Conservation (phyloP, 2,888 invertebrate species). For the Apamea epomidion region DNA sequence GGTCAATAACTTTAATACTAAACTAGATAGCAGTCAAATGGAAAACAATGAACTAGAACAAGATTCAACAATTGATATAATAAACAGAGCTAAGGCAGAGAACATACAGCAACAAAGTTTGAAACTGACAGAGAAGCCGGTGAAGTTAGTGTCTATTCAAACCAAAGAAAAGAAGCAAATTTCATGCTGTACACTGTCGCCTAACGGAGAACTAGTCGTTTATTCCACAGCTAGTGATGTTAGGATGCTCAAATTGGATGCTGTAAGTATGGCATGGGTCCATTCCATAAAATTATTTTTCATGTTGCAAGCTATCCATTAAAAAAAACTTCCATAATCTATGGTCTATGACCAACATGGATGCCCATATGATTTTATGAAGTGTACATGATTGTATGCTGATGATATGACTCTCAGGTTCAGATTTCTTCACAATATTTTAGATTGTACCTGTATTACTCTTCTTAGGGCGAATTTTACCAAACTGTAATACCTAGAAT, state of each 20-base stretch:
- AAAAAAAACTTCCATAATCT: neutral
- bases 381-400: neutral
- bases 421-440: neutral
- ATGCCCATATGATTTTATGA: neutral
- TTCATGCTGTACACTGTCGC: conserved; percentile 92
- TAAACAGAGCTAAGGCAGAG: conserved; percentile 71
- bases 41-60: conserved; percentile 74
- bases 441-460: neutral
- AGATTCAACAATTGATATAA: conserved; percentile 77
- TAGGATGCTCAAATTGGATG: conserved; percentile 92
- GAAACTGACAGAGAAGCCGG: conserved; percentile 89
- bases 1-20: conserved; percentile 69
- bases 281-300: neutral
- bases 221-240: conserved; percentile 93
- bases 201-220: conserved; percentile 93
- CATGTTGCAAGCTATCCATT: neutral
- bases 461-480: neutral
- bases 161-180: conserved; percentile 92
- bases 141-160: conserved; percentile 93
- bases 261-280: conserved; percentile 80
- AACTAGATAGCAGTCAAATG: conserved; percentile 63
- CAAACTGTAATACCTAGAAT: no score
- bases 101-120: conserved; percentile 75
- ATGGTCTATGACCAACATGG: neutral
- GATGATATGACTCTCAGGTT: neutral